A percentile compares a stretch with the other conserved stretches of the same genome.
Evolutionary conservation across 2,888 invertebrate species (phyloP).

Genomic region (Cinara cedri): DNA sequence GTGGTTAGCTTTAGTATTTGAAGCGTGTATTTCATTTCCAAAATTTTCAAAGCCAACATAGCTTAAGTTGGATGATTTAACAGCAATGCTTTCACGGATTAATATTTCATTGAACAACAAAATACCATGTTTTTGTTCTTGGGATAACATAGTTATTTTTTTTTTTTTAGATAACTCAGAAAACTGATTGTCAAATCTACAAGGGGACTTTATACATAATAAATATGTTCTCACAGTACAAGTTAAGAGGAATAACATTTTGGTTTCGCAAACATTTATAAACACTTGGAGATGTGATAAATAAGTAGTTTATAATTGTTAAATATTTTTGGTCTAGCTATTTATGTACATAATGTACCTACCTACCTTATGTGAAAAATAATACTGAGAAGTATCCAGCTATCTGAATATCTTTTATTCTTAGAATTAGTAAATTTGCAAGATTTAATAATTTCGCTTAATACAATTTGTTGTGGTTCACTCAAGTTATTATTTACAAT

Average conservation of each 20-base stretch:
- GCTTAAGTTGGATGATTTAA: slow-evolving; percentile 6
- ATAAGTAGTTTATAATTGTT: background rate
- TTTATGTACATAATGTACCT: background rate
- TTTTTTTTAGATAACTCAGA: background rate
- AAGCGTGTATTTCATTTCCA: background rate
- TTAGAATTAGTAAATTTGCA: background rate
- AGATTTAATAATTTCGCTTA: background rate
- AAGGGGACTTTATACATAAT: background rate
- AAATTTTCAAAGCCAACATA: background rate
- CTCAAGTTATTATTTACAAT: slow-evolving; percentile 12
- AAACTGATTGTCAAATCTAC: background rate
- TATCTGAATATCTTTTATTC: background rate
- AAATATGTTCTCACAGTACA: background rate
- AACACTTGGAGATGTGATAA: background rate
- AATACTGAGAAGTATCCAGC: slow-evolving; percentile 4
- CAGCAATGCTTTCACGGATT: background rate
- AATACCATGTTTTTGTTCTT: slow-evolving; percentile 2
- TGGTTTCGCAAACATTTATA: background rate
- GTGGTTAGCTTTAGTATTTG: background rate
- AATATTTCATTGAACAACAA: background rate
- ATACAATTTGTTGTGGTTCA: slow-evolving; percentile 3
- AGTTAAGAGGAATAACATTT: background rate
- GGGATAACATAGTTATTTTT: background rate
- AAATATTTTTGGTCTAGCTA: background rate
- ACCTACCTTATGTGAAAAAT: background rate